Evolutionary conservation across 2,113 vertebrate genomes (phyloP).

Genomic region (Chloropsis hardwickii): DNA sequence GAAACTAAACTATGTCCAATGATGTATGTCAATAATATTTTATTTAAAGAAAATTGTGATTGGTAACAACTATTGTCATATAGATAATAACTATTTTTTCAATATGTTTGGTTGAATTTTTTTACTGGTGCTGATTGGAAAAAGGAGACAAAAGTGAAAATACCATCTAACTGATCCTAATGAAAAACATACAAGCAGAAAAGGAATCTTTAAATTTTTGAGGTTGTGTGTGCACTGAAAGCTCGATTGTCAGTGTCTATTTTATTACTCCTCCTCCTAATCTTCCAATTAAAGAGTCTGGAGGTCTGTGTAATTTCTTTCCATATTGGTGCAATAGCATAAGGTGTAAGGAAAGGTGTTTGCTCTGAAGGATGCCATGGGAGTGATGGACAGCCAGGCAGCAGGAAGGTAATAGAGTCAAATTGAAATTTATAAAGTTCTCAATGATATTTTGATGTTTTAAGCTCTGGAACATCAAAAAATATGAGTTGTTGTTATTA

Average conservation of each 20-base stretch:
- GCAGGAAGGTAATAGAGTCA: neutral
- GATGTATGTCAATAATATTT: neutral
- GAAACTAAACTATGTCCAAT: neutral
- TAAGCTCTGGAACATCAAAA: neutral
- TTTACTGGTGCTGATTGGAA: neutral
- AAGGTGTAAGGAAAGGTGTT: neutral
- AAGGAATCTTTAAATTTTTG: neutral
- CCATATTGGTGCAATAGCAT: neutral
- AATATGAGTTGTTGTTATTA: neutral
- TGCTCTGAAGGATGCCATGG: neutral
- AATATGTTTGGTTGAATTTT: neutral
- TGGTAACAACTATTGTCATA: neutral
- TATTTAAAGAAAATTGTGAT: neutral
- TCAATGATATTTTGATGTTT: neutral
- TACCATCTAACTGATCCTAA: neutral
- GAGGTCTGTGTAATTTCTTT: neutral
- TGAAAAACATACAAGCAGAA: neutral
- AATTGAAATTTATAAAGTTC: neutral
- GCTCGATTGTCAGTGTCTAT: neutral
- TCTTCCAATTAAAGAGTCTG: neutral
- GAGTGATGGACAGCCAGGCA: neutral
- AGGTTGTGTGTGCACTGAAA: neutral
- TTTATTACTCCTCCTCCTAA: neutral
- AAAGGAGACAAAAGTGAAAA: neutral
- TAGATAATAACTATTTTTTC: neutral